Conservation (phyloP, 2,113 vertebrate genomes). For the Hippocampus guttulatus region DNA sequence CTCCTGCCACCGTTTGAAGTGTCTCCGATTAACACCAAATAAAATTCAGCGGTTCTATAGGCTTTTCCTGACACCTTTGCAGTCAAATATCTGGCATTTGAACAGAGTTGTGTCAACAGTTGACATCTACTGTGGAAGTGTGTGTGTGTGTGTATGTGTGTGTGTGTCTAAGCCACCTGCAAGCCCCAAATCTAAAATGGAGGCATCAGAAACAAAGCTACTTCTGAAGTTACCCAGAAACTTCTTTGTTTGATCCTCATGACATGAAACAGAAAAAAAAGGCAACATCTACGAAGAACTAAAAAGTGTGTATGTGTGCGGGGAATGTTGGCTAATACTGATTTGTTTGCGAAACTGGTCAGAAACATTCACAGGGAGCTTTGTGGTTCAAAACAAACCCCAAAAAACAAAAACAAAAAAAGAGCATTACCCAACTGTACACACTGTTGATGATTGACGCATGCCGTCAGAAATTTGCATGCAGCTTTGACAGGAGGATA, state of each 20-base stretch:
- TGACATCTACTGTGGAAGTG: not conserved
- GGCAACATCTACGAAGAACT: slow-evolving; percentile 10
- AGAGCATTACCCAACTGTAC: not conserved
- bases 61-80: not conserved
- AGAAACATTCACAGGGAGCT: slow-evolving; percentile 63
- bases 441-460: not conserved
- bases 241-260: not conserved
- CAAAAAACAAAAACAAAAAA: not conserved
- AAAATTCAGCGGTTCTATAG: not conserved
- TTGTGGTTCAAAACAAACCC: not conserved
- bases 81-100: not conserved
- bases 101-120: too few species aligned
- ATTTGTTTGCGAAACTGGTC: slow-evolving; percentile 60
- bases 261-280: slow-evolving; percentile 11
- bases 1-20: not conserved
- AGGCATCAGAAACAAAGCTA: not conserved
- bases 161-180: slow-evolving; percentile 37
- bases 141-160: not conserved
- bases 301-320: not conserved
- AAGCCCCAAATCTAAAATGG: slow-evolving; percentile 68
- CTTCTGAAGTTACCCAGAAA: too few species aligned
- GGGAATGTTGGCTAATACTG: slow-evolving; percentile 58
- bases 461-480: not conserved
- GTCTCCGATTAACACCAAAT: not conserved
- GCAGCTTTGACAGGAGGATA: not conserved